Conservation (phyloP, 37 sponge, comb jelly and placozoan genomes). For the Lycopodina hypogea region DNA sequence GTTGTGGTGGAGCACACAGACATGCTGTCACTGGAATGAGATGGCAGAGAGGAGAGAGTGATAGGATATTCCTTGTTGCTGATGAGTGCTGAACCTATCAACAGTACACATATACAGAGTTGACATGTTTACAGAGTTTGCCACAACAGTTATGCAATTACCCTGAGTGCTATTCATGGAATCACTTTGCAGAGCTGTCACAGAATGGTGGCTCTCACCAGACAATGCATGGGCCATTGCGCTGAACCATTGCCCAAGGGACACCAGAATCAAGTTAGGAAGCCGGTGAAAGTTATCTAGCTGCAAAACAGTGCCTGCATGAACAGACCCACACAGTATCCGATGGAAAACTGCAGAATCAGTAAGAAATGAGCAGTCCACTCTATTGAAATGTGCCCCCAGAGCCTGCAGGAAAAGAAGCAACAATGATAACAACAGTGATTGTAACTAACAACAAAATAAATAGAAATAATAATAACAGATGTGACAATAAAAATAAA, state of each 20-base stretch:
- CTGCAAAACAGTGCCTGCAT: slow-evolving; percentile 28
- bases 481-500: background rate
- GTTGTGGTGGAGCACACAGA: background rate
- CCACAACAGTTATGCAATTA: too few relatives aligned
- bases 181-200: background rate
- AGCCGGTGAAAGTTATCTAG: slow-evolving; percentile 19
- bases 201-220: too few relatives aligned
- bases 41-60: slow-evolving; percentile 5
- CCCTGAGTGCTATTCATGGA: background rate
- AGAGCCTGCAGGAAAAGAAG: slow-evolving; percentile 25
- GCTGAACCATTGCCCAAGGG: slow-evolving; percentile 15
- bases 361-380: slow-evolving; percentile 5
- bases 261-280: background rate
- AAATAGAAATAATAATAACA: background rate
- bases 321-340: slow-evolving; percentile 33
- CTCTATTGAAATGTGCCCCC: slow-evolving; percentile 50
- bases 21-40: background rate
- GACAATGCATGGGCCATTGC: slow-evolving; percentile 12
- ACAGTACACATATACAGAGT: too few relatives aligned
- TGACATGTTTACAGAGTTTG: too few relatives aligned
- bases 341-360: background rate
- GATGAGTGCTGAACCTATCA: background rate
- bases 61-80: background rate
- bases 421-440: background rate
- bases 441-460: background rate